phyloP scores from a whole-genome alignment of 2,113 vertebrate species.

The Melanostigma gelatinosum region DNA sequence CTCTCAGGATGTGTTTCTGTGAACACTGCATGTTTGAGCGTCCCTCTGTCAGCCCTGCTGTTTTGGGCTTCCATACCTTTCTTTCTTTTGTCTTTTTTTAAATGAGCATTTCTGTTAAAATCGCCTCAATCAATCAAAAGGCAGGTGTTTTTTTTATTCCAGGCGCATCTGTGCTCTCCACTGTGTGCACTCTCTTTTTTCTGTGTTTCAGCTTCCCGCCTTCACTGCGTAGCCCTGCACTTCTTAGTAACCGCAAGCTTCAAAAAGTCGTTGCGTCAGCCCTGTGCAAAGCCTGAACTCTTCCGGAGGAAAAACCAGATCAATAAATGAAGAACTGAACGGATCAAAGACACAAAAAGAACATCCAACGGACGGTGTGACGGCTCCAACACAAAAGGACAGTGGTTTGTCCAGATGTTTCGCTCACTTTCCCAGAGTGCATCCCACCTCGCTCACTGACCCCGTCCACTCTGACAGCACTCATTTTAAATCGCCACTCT shows the following conservation, averaged over 20 bases:
- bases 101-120: constrained; percentile 30
- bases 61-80: not conserved
- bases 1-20: constrained; percentile 61
- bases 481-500: constrained; percentile 55
- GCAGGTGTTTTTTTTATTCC: not conserved
- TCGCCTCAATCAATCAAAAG: not conserved
- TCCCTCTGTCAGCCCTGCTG: constrained; percentile 25
- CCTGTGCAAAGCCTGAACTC: constrained; percentile 13
- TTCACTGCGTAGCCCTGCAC: constrained; percentile 1
- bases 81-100: constrained; percentile 2
- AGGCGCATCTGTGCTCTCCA: not conserved
- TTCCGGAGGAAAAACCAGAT: not conserved
- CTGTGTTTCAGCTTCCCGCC: not conserved
- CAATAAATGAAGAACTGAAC: constrained; percentile 26
- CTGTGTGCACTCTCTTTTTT: constrained; percentile 1
- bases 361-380: constrained; percentile 12
- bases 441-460: constrained; percentile 58
- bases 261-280: constrained; percentile 26
- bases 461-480: constrained; percentile 61
- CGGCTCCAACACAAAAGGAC: constrained; percentile 4
- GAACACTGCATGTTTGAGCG: constrained; percentile 31
- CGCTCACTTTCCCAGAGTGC: constrained; percentile 44
- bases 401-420: constrained; percentile 26
- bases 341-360: constrained; percentile 17
- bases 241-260: constrained; percentile 41